phyloP scores from a whole-genome alignment of 1,140 invertebrate genomes.

The Matsumurasca onukii region DNA sequence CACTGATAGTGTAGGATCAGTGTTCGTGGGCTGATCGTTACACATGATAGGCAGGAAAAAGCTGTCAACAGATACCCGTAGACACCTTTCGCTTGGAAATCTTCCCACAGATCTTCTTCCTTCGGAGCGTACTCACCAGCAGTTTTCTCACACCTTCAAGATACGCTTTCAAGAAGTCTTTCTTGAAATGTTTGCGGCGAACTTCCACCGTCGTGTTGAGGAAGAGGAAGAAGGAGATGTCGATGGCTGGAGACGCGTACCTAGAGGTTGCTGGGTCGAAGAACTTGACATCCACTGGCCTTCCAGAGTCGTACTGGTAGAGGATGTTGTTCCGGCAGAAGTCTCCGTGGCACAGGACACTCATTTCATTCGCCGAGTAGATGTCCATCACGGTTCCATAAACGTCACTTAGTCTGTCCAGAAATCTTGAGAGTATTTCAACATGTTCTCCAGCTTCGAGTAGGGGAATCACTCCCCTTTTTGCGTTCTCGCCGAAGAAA shows the following conservation, averaged over 20 bases:
- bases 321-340: conserved; percentile 58
- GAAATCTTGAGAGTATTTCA: not conserved
- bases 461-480: conserved; percentile 23
- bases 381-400: conserved; percentile 11
- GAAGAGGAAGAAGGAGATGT: conserved; percentile 50
- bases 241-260: conserved; percentile 47
- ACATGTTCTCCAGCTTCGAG: not conserved
- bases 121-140: conserved; percentile 20
- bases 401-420: not conserved
- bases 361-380: conserved; percentile 44
- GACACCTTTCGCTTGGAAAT: conserved; percentile 15
- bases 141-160: conserved; percentile 36
- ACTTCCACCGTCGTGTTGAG: conserved; percentile 42
- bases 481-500: not conserved
- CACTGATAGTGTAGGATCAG: not conserved
- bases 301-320: conserved; percentile 47
- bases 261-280: conserved; percentile 48
- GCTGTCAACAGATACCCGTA: conserved; percentile 11
- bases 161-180: conserved; percentile 45
- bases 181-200: conserved; percentile 40
- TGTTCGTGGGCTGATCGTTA: not conserved
- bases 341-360: conserved; percentile 56
- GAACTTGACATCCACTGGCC: conserved; percentile 43
- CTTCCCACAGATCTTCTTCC: conserved; percentile 34
- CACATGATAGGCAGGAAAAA: conserved; percentile 14